phyloP scores from a whole-genome alignment of 2,113 vertebrate species.

The Charadrius vociferus region DNA sequence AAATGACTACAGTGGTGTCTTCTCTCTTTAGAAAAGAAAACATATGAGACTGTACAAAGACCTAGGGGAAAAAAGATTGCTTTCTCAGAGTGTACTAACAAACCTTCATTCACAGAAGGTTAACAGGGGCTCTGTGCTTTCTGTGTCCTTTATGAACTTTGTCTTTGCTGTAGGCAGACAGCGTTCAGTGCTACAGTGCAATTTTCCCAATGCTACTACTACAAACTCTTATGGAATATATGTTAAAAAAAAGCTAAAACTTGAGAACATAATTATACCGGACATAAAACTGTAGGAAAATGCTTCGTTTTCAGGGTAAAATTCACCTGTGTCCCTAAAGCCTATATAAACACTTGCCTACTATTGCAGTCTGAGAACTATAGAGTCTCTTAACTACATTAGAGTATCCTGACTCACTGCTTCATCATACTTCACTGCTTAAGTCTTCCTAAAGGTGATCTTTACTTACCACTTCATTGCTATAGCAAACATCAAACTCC shows the following conservation, averaged over 20 bases:
- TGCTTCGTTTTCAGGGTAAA: not conserved
- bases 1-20: not conserved
- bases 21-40: not conserved
- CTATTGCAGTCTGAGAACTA: not conserved
- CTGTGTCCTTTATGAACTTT: not conserved
- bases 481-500: not conserved
- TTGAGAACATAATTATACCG: not conserved
- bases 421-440: not conserved
- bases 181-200: not conserved
- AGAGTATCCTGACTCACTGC: not conserved
- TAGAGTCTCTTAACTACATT: not conserved
- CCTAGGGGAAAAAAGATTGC: not conserved
- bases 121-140: not conserved
- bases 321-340: not conserved
- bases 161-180: conserved; percentile 21
- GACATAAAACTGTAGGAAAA: not conserved
- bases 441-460: not conserved
- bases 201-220: not conserved
- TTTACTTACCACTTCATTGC: not conserved
- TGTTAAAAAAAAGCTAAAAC: not conserved
- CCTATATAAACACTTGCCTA: not conserved
- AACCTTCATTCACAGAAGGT: conserved; percentile 22
- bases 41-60: not conserved
- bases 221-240: not conserved
- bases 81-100: not conserved